Evolutionary conservation across 2,888 invertebrate species (phyloP).

Genomic region (Drosophila ochracea): DNA sequence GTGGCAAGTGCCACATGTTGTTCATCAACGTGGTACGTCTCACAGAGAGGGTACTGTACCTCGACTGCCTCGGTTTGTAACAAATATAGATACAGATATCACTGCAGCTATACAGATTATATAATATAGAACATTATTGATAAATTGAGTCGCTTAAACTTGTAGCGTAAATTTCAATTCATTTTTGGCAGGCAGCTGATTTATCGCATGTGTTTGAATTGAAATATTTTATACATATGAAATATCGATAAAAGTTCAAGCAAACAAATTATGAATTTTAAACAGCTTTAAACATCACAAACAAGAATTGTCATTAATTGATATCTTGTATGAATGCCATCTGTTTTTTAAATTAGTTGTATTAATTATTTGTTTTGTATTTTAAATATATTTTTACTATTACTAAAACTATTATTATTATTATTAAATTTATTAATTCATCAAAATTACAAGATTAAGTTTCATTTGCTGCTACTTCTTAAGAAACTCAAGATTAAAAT

Average conservation of each 20-base stretch:
- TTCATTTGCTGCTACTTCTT: not conserved
- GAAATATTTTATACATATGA: not conserved
- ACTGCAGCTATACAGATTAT: not conserved
- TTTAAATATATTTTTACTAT: not conserved
- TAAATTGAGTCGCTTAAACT: not conserved
- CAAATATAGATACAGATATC: not conserved
- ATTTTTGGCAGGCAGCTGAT: not conserved
- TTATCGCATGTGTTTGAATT: not conserved
- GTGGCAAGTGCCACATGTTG: conserved; percentile 42
- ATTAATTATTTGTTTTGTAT: not conserved
- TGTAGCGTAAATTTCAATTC: not conserved
- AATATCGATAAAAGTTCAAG: not conserved
- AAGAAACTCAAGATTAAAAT: not conserved
- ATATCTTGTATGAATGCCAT: not conserved
- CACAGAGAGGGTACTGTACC: not conserved
- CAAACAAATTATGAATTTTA: not conserved
- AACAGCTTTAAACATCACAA: not conserved
- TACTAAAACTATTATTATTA: not conserved
- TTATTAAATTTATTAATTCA: not conserved
- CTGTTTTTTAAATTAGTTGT: no score
- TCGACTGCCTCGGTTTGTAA: not conserved
- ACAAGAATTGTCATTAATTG: not conserved
- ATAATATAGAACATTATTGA: not conserved
- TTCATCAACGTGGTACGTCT: not conserved
- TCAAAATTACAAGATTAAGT: not conserved